Percentiles rank a stretch among this genome's conserved stretches.
Evolutionary conservation across 2,113 vertebrate species (phyloP).

Genomic region (Geococcyx californianus): DNA sequence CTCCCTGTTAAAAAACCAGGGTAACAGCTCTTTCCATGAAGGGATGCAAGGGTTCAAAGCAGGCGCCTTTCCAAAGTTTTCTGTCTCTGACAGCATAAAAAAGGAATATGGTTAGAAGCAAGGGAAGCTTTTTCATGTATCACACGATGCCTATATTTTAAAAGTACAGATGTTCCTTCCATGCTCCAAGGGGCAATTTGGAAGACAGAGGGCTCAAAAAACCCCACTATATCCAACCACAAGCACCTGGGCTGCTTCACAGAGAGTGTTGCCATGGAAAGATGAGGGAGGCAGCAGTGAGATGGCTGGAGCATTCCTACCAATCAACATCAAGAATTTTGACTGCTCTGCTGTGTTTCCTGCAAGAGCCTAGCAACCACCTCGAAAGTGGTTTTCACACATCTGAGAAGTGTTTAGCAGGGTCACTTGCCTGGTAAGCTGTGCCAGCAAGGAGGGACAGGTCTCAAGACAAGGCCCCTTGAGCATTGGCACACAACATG

Average conservation of each 20-base stretch:
- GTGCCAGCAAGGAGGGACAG: rapidly evolving
- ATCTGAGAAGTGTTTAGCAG: neutral
- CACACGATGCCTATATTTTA: constrained; percentile 4
- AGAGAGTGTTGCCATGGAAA: constrained; percentile 58
- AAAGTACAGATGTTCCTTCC: constrained; percentile 50
- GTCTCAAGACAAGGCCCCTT: neutral
- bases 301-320: constrained; percentile 31
- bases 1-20: neutral
- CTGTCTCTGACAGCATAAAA: neutral
- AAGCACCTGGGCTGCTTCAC: constrained; percentile 40
- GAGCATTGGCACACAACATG: neutral
- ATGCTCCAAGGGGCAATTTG: constrained; percentile 15
- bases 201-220: constrained; percentile 43
- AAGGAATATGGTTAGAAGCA: neutral
- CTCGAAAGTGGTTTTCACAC: neutral
- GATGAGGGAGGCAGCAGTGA: constrained; percentile 16
- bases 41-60: neutral
- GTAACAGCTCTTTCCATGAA: neutral
- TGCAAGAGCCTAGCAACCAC: constrained; percentile 49
- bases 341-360: constrained; percentile 20
- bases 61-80: neutral
- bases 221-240: neutral
- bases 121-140: neutral
- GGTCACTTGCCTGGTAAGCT: neutral
- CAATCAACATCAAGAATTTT: constrained; percentile 47